phyloP scores from a whole-genome alignment of 2,888 invertebrate species.

The Tribolium freemani region DNA sequence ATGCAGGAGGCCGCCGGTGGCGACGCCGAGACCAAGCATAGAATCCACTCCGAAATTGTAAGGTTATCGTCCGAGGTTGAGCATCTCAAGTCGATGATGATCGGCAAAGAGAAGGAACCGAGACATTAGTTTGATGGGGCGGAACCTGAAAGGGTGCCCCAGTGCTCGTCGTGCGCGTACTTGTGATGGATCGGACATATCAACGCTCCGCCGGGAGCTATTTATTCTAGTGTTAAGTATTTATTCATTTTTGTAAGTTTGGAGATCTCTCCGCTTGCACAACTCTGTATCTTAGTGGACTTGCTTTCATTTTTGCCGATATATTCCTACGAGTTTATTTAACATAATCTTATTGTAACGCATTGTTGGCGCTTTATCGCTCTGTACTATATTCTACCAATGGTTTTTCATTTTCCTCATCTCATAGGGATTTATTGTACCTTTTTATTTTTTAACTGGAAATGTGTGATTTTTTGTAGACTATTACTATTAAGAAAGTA shows the following conservation, averaged over 20 bases:
- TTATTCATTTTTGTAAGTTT: constrained; percentile 58
- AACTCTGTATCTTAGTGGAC: constrained; percentile 53
- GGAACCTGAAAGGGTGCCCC: background rate
- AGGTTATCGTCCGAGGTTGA: constrained; percentile 93
- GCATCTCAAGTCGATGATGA: constrained; percentile 87
- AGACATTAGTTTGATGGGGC: constrained; percentile 44
- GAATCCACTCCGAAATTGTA: constrained; percentile 88
- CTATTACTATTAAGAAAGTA: constrained; percentile 62
- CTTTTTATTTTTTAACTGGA: constrained; percentile 66
- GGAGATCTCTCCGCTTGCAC: constrained; percentile 53
- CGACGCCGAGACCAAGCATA: constrained; percentile 74
- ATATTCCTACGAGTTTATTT: constrained; percentile 55
- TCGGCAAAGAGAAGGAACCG: constrained; percentile 70
- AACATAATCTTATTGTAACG: constrained; percentile 47
- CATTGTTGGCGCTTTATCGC: constrained; percentile 55
- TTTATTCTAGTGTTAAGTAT: constrained; percentile 62
- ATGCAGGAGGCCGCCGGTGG: constrained; percentile 53
- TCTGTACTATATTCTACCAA: constrained; percentile 53
- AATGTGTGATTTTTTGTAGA: constrained; percentile 67
- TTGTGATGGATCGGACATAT: constrained; percentile 60
- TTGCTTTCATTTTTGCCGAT: constrained; percentile 60
- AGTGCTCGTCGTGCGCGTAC: constrained; percentile 52
- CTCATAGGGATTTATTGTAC: constrained; percentile 65
- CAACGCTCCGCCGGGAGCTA: constrained; percentile 60
- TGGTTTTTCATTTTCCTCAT: constrained; percentile 53